A percentile compares a stretch with the other conserved stretches of the same genome.
Evolutionary conservation across 2,888 invertebrate species (phyloP).

Genomic region (Dasypolia templi): DNA sequence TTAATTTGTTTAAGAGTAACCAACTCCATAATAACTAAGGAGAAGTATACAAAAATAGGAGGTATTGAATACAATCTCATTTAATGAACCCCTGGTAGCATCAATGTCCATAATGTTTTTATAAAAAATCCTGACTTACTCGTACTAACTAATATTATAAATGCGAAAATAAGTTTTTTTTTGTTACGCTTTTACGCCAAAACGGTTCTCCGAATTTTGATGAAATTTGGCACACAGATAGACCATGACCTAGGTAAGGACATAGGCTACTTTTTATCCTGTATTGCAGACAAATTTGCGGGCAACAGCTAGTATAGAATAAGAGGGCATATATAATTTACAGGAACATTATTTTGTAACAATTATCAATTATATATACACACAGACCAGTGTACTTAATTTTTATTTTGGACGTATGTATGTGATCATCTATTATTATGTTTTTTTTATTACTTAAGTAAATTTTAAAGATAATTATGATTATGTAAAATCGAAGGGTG

Average conservation of each 20-base stretch:
- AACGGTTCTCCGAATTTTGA: too few relatives aligned
- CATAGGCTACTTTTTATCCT: too few relatives aligned
- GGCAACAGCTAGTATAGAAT: too few relatives aligned
- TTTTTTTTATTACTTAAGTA: neutral
- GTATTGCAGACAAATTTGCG: too few relatives aligned
- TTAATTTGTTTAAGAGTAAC: neutral
- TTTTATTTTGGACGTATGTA: constrained; percentile 12
- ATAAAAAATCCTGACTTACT: too few relatives aligned
- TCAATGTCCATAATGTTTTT: neutral
- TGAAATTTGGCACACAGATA: too few relatives aligned
- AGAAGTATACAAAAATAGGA: too few relatives aligned
- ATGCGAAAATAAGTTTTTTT: too few relatives aligned
- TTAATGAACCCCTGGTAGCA: neutral
- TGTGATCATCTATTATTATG: neutral
- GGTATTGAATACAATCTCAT: neutral
- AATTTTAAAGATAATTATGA: neutral
- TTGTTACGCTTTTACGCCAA: too few relatives aligned
- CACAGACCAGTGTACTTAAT: constrained; percentile 1
- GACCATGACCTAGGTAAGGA: too few relatives aligned
- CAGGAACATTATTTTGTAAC: neutral
- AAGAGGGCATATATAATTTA: neutral
- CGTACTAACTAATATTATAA: too few relatives aligned
- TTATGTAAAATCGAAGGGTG: neutral
- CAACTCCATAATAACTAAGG: too few relatives aligned
- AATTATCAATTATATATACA: neutral